Base-by-base conservation (phyloP, 2,888 invertebrate genomes). In the Dicyrtomina minuta region DNA sequence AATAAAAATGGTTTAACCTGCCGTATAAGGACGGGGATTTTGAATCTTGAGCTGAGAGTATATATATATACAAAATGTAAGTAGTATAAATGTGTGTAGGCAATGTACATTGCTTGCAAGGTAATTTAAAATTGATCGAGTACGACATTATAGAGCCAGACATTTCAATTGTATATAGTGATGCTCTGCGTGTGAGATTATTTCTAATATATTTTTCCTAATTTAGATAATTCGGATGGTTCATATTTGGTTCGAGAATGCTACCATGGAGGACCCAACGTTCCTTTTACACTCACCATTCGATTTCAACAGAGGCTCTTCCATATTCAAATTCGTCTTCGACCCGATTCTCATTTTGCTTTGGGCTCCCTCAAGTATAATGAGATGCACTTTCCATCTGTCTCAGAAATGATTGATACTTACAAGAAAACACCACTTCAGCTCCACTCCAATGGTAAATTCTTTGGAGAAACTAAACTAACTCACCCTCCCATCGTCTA, bases 341-440 rank as follows among this genome's bases (percentile, higher is more conserved):
- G 77, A 44, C 59, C 75, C 4, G 75, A 75, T 58, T 71, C 64
- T 17, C 67, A 71, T 24, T 72, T 72, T 66, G 77, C 77, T 13
- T 70, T 78, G 53, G 77, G 77, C 24, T 73, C 76, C 6, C 62
- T 75, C 20, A 78, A 78, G 68, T 39, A 65, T 27, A 78, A 78
- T 70, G 77, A 78, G 65, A 76, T 78, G 76, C 76, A 76, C 62
- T 78, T 78, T 49, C 51, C 62, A 10, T 69, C 71, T 20, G 71
- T 78, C 2, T 68, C 72, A 15, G 76, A 75, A 65, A 75, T 78
- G 76, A 73, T 78, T 60, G 76, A 78, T 55, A 75, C 74, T 33
- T 78, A 78, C 66, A 74, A 76, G 70, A 78, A 78, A 62, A 72
- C 74, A n/a, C 73, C 74, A n/a, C 68, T 78, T n/a, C 77, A 78